These are phyloP conservation scores for Sapajus apella DNA, from an alignment of 2,113 vertebrate genomes.

Conservation along the genomic window DNA sequence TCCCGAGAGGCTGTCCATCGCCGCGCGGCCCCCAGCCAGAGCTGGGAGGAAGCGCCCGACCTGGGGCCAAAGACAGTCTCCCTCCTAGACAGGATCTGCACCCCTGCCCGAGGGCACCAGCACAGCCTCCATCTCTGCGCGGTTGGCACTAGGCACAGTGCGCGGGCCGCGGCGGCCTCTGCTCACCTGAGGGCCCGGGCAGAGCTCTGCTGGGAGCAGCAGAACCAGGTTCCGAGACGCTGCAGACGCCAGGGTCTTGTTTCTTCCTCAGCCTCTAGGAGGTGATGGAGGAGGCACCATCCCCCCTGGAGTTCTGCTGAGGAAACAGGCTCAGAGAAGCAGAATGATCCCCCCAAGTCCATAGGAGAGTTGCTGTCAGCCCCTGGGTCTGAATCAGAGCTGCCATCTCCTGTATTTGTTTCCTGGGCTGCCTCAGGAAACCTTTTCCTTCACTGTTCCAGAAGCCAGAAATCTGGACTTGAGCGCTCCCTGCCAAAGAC, in stretches of 20 bases:
- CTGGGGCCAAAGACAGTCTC: not conserved
- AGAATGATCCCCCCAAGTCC: not conserved
- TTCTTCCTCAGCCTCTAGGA: fast-evolving
- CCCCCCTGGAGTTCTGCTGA: not conserved
- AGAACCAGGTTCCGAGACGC: fast-evolving
- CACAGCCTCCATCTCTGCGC: fast-evolving
- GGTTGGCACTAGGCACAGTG: fast-evolving
- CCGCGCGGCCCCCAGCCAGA: not conserved
- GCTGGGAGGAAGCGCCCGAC: not conserved
- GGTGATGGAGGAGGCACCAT: no score
- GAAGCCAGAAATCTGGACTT: not conserved
- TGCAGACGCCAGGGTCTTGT: fast-evolving
- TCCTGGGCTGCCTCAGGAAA: not conserved
- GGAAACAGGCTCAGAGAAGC: not conserved
- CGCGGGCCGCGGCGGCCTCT: fast-evolving
- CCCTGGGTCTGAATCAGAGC: not conserved
- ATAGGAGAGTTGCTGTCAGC: fast-evolving
- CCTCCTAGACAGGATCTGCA: not conserved
- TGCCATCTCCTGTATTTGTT: fast-evolving
- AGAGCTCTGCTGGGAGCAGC: fast-evolving
- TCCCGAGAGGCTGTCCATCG: not conserved
- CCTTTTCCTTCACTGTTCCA: fast-evolving
- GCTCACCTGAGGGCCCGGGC: not conserved
- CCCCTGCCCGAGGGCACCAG: not conserved
- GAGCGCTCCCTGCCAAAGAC: not conserved